Conservation (phyloP, 2,888 invertebrate species). For the Acleris emargana region DNA sequence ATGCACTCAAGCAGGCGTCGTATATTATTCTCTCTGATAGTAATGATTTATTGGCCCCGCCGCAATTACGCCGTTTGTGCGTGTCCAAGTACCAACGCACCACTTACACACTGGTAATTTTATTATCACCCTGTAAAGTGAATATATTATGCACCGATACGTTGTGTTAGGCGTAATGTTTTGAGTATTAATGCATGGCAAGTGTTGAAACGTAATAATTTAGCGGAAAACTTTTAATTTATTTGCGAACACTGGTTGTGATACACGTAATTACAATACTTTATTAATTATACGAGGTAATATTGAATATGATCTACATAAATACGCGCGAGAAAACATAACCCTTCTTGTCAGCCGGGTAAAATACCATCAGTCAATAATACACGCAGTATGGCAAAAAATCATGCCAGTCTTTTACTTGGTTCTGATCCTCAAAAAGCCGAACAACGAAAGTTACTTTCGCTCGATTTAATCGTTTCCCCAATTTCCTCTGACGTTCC, state of each 20-base stretch:
- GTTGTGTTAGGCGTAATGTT: constrained; percentile 9
- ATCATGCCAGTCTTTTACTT: no score
- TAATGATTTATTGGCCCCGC: constrained; percentile 68
- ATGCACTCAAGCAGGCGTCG: constrained; percentile 41
- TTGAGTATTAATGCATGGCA: background rate
- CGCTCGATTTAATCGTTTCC: background rate
- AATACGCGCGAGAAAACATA: no score
- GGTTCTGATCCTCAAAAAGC: no score
- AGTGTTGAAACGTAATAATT: no score
- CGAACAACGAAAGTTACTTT: no score
- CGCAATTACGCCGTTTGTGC: constrained; percentile 69
- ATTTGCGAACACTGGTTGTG: no score
- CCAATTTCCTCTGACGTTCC: background rate
- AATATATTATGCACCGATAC: constrained; percentile 29
- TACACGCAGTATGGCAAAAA: background rate
- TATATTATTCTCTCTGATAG: constrained; percentile 62
- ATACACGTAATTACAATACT: no score
- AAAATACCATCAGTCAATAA: background rate
- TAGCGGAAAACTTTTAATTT: no score
- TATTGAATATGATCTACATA: no score
- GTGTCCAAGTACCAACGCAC: constrained; percentile 40
- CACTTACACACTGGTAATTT: constrained; percentile 39
- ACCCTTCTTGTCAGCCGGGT: no score
- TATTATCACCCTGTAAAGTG: constrained; percentile 37
- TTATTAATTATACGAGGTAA: background rate